phyloP scores from a whole-genome alignment of 2,113 vertebrate genomes.

The Malurus alboscapulatus region DNA sequence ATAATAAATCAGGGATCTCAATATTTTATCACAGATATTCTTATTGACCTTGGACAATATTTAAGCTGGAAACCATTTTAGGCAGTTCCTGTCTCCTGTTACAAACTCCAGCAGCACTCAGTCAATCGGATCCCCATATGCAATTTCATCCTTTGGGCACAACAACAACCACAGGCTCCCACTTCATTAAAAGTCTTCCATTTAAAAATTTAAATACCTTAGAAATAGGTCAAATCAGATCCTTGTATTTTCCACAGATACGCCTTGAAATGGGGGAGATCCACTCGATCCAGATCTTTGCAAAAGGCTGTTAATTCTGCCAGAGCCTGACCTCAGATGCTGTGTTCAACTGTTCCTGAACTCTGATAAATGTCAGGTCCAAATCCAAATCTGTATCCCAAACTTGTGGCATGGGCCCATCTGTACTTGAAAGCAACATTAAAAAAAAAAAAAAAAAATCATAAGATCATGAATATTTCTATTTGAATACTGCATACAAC shows the following conservation, averaged over 20 bases:
- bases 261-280: not conserved
- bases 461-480: constrained; percentile 33
- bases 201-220: not conserved
- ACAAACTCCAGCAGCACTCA: not conserved
- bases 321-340: not conserved
- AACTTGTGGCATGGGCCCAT: constrained; percentile 5
- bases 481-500: not conserved
- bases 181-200: not conserved
- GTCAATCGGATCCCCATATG: not conserved
- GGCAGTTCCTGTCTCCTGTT: not conserved
- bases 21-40: not conserved
- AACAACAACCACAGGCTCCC: not conserved
- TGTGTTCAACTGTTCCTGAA: not conserved
- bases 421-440: constrained; percentile 11
- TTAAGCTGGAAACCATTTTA: not conserved
- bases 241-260: not conserved
- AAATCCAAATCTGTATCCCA: constrained; percentile 45
- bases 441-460: not conserved
- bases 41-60: not conserved
- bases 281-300: not conserved
- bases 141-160: not conserved
- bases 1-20: not conserved
- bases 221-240: not conserved
- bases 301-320: not conserved
- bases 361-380: not conserved